These are phyloP conservation scores for Zosterops japonicus DNA, from an alignment of 2,113 vertebrate species.

Conservation along the genomic window DNA sequence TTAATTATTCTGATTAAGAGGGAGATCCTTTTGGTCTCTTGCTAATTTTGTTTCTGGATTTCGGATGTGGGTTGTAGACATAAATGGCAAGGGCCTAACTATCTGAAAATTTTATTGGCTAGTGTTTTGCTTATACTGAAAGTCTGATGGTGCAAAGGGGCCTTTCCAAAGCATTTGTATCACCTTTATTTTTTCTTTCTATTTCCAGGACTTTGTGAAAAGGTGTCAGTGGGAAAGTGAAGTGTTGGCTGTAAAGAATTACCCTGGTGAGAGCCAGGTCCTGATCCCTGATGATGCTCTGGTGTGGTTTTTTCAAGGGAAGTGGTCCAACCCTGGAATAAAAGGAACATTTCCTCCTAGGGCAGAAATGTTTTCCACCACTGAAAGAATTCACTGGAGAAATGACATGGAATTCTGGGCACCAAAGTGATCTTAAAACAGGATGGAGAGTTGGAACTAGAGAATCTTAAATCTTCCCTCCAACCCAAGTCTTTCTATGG, in stretches of 20 bases:
- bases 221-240: not conserved
- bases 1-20: slow-evolving; percentile 46
- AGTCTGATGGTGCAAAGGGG: not conserved
- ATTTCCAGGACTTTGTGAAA: not conserved
- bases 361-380: not conserved
- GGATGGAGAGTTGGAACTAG: not conserved
- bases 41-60: not conserved
- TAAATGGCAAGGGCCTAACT: not conserved
- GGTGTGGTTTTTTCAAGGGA: not conserved
- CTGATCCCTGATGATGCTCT: not conserved
- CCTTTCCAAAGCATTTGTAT: not conserved
- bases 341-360: not conserved
- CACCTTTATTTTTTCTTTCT: not conserved
- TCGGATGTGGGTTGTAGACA: not conserved
- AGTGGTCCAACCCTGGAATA: not conserved
- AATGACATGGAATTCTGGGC: not conserved
- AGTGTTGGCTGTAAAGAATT: not conserved
- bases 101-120: not conserved
- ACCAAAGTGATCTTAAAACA: not conserved
- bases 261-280: not conserved
- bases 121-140: not conserved
- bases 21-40: not conserved
- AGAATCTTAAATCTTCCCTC: too few relatives aligned
- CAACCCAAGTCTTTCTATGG: fast-evolving
- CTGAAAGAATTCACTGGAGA: not conserved